A percentile compares a stretch with the other conserved stretches of the same genome.
Evolutionary conservation across 2,888 invertebrate species (phyloP).

Genomic region (Amphiduros pacificus): DNA sequence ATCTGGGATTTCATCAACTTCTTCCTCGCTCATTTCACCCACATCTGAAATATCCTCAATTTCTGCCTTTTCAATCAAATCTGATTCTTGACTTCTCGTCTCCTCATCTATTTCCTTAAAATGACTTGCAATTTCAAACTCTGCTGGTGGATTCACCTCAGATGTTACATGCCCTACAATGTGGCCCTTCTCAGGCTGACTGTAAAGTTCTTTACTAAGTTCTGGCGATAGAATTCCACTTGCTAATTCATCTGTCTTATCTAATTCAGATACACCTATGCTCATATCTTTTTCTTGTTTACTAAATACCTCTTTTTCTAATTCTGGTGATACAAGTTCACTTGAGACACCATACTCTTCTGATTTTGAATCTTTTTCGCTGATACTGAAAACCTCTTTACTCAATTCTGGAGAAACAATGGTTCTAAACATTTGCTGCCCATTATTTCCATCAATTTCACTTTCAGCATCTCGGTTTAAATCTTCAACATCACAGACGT

Average conservation of each 20-base stretch:
- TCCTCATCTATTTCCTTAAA: slow-evolving; percentile 3
- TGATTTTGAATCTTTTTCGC: too few species aligned
- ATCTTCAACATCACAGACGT: too few species aligned
- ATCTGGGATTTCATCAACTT: slow-evolving; percentile 25
- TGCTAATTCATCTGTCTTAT: background rate
- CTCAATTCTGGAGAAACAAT: background rate
- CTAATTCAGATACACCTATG: background rate
- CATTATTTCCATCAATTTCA: too few species aligned
- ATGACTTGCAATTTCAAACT: background rate
- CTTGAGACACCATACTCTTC: background rate
- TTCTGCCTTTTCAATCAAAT: slow-evolving; percentile 27
- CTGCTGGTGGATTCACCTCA: background rate
- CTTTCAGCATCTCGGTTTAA: too few species aligned
- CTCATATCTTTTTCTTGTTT: background rate
- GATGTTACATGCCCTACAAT: background rate
- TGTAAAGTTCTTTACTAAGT: background rate
- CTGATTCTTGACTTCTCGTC: slow-evolving; percentile 20
- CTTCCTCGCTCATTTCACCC: slow-evolving; percentile 23
- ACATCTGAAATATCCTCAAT: slow-evolving; percentile 27
- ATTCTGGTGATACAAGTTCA: slow-evolving; percentile 4
- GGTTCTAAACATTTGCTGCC: background rate
- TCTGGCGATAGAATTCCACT: too few species aligned
- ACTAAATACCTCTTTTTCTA: slow-evolving; percentile 5
- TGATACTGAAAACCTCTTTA: too few species aligned
- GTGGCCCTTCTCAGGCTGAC: background rate